phyloP scores from a whole-genome alignment of 2,888 invertebrate species.

The Eupeodes luniger region DNA sequence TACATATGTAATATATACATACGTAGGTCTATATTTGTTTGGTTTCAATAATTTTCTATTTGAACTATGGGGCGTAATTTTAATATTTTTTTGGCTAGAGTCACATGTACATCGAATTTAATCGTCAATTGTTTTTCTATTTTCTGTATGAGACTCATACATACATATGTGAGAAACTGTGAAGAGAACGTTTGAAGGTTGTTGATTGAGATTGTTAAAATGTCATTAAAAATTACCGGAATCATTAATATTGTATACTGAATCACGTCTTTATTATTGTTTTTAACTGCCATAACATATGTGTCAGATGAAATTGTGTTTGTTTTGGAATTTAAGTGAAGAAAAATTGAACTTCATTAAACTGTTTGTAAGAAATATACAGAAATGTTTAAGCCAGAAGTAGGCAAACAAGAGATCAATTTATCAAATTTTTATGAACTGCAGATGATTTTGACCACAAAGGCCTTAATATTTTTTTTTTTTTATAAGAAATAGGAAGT shows the following conservation, averaged over 20 bases:
- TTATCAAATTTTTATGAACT: no score
- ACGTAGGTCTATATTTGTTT: background rate
- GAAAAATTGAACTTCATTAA: no score
- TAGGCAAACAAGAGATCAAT: no score
- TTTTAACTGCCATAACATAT: no score
- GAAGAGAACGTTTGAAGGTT: constrained; percentile 32
- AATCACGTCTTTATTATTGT: background rate
- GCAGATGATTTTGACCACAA: no score
- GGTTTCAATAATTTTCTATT: background rate
- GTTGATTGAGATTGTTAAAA: constrained; percentile 8
- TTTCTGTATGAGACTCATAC: no score
- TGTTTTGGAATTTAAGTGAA: background rate
- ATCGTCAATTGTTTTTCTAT: background rate
- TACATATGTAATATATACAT: background rate
- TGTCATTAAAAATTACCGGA: constrained; percentile 31
- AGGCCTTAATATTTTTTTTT: no score
- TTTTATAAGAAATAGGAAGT: no score
- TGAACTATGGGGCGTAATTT: constrained; percentile 39
- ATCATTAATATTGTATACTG: constrained; percentile 3
- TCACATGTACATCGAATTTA: background rate
- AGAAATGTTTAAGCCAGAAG: no score
- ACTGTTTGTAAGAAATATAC: no score
- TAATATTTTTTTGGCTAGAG: constrained; percentile 31
- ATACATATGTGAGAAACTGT: no score
- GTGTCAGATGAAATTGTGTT: background rate